Conservation (phyloP, 2,797 vertebrate species). For the Borostomias antarcticus region DNA sequence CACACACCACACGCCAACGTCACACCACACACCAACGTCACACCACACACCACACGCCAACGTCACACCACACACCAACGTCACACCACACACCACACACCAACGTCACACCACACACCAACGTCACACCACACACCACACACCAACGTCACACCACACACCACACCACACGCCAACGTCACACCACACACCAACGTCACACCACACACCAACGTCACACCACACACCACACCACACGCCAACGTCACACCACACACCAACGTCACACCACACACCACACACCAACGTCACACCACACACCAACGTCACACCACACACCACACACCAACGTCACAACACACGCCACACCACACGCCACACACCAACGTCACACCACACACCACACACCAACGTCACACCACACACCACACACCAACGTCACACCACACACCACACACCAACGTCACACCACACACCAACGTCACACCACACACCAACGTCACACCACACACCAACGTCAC, state of each 20-base stretch:
- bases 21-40: conserved; percentile 6
- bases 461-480: conserved; percentile 9
- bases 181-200: background rate
- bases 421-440: background rate
- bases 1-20: background rate
- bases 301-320: conserved; percentile 21
- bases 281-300: background rate
- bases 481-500: conserved; percentile 9
- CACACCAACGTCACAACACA: background rate
- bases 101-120: background rate
- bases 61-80: conserved; percentile 4
- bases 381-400: background rate
- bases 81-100: conserved; percentile 1
- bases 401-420: too few species aligned
- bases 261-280: conserved; percentile 14
- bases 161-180: too few species aligned
- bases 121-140: too few species aligned
- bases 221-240: background rate
- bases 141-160: conserved; percentile 20
- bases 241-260: background rate
- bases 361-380: conserved; percentile 20
- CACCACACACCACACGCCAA: conserved; percentile 1
- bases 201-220: conserved; percentile 9
- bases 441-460: too few species aligned
- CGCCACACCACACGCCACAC: too few species aligned